Evolutionary conservation across 2,888 invertebrate species (phyloP).

Genomic region (Torymus tubicola): DNA sequence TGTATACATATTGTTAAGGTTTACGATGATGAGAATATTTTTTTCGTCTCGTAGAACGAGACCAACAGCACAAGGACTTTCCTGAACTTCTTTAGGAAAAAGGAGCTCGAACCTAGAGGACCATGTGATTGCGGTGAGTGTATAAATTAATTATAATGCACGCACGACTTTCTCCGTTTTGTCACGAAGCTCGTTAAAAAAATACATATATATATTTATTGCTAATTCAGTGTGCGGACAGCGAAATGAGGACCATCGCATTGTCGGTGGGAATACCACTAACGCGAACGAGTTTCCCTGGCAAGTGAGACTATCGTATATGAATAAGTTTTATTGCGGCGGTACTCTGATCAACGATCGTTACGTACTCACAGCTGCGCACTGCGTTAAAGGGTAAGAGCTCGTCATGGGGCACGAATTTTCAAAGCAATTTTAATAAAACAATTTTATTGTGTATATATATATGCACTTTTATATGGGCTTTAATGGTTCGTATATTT

Average conservation of each 20-base stretch:
- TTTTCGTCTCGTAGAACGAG: slow-evolving; percentile 10
- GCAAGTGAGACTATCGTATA: slow-evolving; percentile 91
- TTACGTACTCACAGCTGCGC: slow-evolving; percentile 92
- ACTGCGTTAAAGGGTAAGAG: slow-evolving; percentile 92
- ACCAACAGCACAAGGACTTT: slow-evolving; percentile 44
- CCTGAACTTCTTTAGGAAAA: slow-evolving; percentile 9
- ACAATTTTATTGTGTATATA: no score
- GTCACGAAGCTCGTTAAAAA: background rate
- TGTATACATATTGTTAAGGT: no score
- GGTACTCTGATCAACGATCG: slow-evolving; percentile 92
- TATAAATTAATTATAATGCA: background rate
- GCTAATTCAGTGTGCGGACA: slow-evolving; percentile 85
- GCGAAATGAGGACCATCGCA: slow-evolving; percentile 87
- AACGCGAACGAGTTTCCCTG: slow-evolving; percentile 90
- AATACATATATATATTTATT: background rate
- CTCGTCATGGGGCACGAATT: no score
- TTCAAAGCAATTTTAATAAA: no score
- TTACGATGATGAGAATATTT: no score
- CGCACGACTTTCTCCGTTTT: no score
- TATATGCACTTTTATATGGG: no score
- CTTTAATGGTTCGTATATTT: no score
- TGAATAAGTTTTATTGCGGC: slow-evolving; percentile 93
- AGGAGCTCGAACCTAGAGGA: background rate
- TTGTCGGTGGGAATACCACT: slow-evolving; percentile 88
- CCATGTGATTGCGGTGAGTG: slow-evolving; percentile 50